These are phyloP conservation scores for Adelosebastes latens DNA, from an alignment of 2,797 vertebrate genomes.

Conservation along the genomic window DNA sequence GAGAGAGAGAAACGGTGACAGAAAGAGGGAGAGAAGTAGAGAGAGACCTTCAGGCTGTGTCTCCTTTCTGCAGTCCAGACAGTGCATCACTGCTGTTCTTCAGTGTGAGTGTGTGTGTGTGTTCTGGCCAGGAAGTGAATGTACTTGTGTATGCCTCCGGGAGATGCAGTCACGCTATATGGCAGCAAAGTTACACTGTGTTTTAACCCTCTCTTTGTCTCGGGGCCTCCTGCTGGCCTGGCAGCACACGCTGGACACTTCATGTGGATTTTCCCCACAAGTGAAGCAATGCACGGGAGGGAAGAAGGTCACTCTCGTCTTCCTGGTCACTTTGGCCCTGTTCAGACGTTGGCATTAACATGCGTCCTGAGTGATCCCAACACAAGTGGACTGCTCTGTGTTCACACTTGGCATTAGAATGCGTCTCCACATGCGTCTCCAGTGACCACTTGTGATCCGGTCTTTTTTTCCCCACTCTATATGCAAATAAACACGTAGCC, in stretches of 20 bases:
- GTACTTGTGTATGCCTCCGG: constrained; percentile 49
- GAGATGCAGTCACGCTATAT: constrained; percentile 58
- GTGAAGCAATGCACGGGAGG: not conserved
- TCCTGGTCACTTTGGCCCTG: not conserved
- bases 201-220: constrained; percentile 48
- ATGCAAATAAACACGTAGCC: too few relatives aligned
- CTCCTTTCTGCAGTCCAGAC: constrained; percentile 74
- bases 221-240: not conserved
- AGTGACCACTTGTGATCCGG: too few relatives aligned
- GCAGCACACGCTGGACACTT: not conserved
- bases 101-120: constrained; percentile 10
- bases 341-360: not conserved
- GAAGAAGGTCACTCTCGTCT: not conserved
- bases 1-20: constrained; percentile 27
- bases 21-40: constrained; percentile 44
- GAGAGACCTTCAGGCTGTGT: constrained; percentile 76
- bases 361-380: not conserved
- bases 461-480: too few relatives aligned
- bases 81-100: constrained; percentile 57
- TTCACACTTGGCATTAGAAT: too few relatives aligned
- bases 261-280: not conserved
- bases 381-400: too few relatives aligned
- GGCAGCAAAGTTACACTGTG: constrained; percentile 39
- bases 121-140: constrained; percentile 40
- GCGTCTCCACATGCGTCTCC: too few relatives aligned